A percentile compares a stretch with the other conserved stretches of the same genome.
phyloP scores from a whole-genome alignment of 2,888 invertebrate species.

The Pollenia amentaria region DNA sequence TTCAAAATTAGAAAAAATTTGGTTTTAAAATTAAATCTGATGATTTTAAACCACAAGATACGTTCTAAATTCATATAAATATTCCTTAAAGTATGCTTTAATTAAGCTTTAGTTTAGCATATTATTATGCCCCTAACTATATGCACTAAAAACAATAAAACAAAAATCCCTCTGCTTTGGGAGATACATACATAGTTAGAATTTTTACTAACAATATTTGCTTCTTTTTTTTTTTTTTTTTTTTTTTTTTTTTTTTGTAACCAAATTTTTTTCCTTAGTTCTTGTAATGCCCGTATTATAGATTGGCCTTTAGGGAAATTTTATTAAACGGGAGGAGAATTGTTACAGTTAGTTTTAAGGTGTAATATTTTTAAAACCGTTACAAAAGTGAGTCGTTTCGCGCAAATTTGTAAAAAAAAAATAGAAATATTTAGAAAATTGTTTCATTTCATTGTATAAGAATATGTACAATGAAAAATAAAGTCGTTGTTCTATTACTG shows the following conservation, averaged over 20 bases:
- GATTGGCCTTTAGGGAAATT: constrained; percentile 71
- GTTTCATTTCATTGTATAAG: constrained; percentile 39
- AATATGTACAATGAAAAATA: constrained; percentile 25
- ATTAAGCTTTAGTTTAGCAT: not conserved
- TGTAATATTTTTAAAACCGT: constrained; percentile 13
- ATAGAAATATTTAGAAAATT: constrained; percentile 21
- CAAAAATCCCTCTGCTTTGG: no score
- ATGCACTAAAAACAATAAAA: not conserved
- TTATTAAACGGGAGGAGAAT: constrained; percentile 62
- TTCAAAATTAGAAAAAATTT: no score
- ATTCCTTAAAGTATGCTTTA: not conserved
- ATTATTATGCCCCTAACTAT: not conserved
- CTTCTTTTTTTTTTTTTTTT: not conserved
- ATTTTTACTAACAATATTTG: not conserved
- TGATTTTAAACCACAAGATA: no score
- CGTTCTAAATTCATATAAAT: no score
- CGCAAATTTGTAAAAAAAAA: not conserved
- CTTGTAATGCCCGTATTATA: constrained; percentile 52
- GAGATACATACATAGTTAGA: no score
- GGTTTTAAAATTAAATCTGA: no score
- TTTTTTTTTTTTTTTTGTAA: not conserved
- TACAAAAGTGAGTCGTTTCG: no score
- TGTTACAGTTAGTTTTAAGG: constrained; percentile 32
- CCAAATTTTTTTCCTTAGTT: not conserved
- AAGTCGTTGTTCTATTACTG: constrained; percentile 25